phyloP scores from a whole-genome alignment of 1,140 invertebrate species.

The Sycophila sp. region DNA sequence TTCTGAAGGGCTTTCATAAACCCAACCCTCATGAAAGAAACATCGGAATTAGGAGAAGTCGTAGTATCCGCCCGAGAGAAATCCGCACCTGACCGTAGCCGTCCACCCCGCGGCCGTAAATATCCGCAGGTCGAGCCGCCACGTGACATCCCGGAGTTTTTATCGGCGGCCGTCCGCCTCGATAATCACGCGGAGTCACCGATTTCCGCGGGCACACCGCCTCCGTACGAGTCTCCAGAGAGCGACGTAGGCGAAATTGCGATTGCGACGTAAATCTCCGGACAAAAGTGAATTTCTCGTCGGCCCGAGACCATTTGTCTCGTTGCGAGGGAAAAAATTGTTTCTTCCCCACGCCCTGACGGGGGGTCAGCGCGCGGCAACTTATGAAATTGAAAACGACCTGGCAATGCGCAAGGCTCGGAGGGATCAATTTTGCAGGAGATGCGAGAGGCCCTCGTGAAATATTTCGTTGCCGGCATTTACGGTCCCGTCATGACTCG shows the following conservation, averaged over 20 bases:
- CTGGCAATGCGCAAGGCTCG: not conserved
- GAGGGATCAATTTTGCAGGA: not conserved
- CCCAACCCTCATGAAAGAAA: not conserved
- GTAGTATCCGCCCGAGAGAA: constrained; percentile 2
- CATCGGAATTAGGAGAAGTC: too few species aligned
- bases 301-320: constrained; percentile 17
- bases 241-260: constrained; percentile 23
- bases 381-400: constrained; percentile 33
- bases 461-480: not conserved
- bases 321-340: constrained; percentile 12
- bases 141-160: constrained; percentile 2
- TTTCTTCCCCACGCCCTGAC: not conserved
- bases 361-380: not conserved
- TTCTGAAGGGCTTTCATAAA: not conserved
- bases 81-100: constrained; percentile 7
- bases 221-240: not conserved
- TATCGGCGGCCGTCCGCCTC: not conserved
- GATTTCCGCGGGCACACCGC: not conserved
- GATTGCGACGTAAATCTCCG: constrained; percentile 18
- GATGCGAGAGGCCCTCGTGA: not conserved
- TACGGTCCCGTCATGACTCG: not conserved
- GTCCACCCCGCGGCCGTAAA: not conserved
- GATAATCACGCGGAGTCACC: not conserved
- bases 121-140: not conserved
- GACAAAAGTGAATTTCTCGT: not conserved